Conservation (phyloP, 2,888 invertebrate genomes). For the Nysson spinosus region DNA sequence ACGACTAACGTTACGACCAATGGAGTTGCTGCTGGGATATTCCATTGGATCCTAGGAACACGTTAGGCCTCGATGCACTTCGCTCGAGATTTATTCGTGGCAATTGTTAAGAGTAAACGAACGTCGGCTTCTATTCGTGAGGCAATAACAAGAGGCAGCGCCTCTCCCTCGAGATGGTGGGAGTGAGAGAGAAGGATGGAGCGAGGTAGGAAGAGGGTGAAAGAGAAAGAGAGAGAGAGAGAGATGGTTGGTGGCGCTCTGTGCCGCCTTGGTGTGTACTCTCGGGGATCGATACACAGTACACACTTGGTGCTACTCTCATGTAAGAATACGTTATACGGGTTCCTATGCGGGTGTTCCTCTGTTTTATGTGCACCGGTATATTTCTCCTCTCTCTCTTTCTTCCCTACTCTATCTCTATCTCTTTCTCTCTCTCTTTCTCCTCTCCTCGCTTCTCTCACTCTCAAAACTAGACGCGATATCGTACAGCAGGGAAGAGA, state of each 20-base stretch:
- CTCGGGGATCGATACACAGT: constrained; percentile 71
- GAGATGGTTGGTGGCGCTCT: constrained; percentile 66
- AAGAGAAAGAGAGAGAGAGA: constrained; percentile 28
- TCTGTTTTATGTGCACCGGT: constrained; percentile 14
- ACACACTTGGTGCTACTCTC: constrained; percentile 51
- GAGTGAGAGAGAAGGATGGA: constrained; percentile 17
- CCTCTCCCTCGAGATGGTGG: constrained; percentile 49
- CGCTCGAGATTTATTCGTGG: background rate
- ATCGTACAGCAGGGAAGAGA: too few relatives aligned
- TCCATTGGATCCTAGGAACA: too few relatives aligned
- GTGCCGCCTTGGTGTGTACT: constrained; percentile 66
- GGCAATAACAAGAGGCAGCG: constrained; percentile 52
- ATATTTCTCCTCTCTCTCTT: constrained; percentile 6
- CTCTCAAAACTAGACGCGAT: too few relatives aligned
- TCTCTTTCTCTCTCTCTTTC: constrained; percentile 28
- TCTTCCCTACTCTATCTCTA: constrained; percentile 17
- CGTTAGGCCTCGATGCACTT: background rate
- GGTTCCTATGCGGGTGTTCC: constrained; percentile 35
- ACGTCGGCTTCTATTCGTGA: constrained; percentile 31
- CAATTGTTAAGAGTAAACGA: background rate
- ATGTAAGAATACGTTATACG: constrained; percentile 47
- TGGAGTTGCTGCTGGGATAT: too few relatives aligned
- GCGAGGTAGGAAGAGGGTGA: constrained; percentile 16
- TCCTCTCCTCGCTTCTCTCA: background rate
- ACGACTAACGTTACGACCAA: too few relatives aligned